Evolutionary conservation across 2,113 vertebrate genomes (phyloP).

Genomic region (Tragulus kanchil): DNA sequence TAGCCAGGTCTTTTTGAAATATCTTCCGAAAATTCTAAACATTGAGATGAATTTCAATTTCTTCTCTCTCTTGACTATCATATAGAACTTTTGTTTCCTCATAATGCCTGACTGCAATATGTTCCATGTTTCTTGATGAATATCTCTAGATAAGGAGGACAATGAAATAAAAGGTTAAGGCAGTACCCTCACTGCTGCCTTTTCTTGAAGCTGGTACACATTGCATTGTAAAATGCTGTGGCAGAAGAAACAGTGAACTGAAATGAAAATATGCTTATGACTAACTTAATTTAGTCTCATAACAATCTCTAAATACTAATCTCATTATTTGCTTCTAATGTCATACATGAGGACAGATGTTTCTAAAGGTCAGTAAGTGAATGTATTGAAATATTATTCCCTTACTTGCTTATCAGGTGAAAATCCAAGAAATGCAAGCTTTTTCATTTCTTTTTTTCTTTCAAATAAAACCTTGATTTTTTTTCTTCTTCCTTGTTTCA

Average conservation of each 20-base stretch:
- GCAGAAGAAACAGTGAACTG: not conserved
- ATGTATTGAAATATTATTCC: not conserved
- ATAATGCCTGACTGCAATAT: not conserved
- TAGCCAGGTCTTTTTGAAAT: not conserved
- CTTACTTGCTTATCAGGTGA: not conserved
- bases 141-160: not conserved
- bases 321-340: slow-evolving; percentile 38
- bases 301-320: slow-evolving; percentile 2
- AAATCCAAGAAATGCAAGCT: not conserved
- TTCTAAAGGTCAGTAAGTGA: not conserved
- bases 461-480: too few species aligned
- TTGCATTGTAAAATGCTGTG: not conserved
- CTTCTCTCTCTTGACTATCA: not conserved
- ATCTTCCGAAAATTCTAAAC: not conserved
- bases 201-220: not conserved
- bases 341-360: not conserved
- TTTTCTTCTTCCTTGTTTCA: not conserved
- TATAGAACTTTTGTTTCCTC: not conserved
- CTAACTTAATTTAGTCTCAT: slow-evolving; percentile 12
- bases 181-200: not conserved
- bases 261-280: slow-evolving; percentile 35
- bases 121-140: not conserved
- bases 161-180: not conserved
- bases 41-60: not conserved
- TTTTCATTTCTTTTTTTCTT: not conserved